Evolutionary conservation across 2,113 vertebrate species (phyloP), one percentile per base, ranked within the genome.

Genomic region (Gila orcuttii): DNA sequence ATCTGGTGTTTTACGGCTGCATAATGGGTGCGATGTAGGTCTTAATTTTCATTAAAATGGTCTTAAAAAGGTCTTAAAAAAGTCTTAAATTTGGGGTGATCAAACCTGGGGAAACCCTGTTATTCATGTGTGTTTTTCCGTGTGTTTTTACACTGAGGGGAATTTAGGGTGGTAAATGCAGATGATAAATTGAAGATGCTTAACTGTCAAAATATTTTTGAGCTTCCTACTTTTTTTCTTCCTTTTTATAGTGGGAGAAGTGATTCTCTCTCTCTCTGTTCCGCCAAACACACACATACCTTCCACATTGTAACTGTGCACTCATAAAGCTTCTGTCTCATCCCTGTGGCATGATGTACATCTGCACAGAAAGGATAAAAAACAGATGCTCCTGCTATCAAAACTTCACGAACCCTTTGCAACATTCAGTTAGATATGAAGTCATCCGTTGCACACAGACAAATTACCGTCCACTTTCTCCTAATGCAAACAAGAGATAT

Each of bases 381-480:
- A 93, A 79, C 90, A 92, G 92, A 92, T 82, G 80, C 50, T 83
- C 28, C 62, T 90, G 87, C 59, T 88, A 90, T 90, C 87, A 90
- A 91, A 85, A 59, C 52, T 0, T 52, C 77, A 60, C 25, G 8
- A 83, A 79, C 73, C 84, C 87, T 87, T 83, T 69, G 81, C 86
- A 91, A 86, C 79, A 88, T 28, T 15, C 59, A 83, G 77, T 84
- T 74, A 88, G 89, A 91, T 79, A 87, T 91, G 88, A 93, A 89
- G 79, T 91, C 91, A 89, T 86, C 87, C 85, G 59, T 88, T 88
- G 88, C 91, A 76, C 87, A 66, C 45, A 89, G 79, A 86, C 89
- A 87, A 77, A 75, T 57, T 62, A 21, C 71, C 47, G 47, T 87
- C 42, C 86, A 82, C 90, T 47, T 28, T 2, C 47, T 36, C 36